A percentile compares a stretch with the other conserved stretches of the same genome.
These are phyloP conservation scores for Mormyrops boulengeri DNA, from an alignment of 2,797 vertebrate genomes.

Conservation along the genomic window DNA sequence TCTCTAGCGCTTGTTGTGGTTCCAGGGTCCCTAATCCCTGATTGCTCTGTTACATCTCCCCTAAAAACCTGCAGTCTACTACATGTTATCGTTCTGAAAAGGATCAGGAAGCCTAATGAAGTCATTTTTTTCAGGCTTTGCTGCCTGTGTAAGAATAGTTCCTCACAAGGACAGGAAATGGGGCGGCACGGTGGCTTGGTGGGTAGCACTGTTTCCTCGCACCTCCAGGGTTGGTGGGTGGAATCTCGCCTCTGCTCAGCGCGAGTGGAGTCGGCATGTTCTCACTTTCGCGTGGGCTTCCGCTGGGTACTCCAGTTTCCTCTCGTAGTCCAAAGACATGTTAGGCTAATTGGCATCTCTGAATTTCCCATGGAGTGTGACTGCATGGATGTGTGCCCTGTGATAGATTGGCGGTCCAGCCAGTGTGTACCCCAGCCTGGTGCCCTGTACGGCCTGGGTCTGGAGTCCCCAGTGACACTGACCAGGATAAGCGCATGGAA, in stretches of 20 bases:
- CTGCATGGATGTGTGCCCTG: not conserved
- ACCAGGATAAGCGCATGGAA: not conserved
- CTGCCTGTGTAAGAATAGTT: not conserved
- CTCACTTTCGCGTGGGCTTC: not conserved
- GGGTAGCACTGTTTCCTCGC: not conserved
- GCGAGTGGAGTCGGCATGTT: not conserved
- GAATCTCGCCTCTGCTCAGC: not conserved
- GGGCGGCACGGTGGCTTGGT: not conserved
- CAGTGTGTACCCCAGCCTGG: not conserved
- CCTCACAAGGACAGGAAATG: not conserved
- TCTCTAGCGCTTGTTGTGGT: not conserved
- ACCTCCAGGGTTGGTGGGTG: not conserved
- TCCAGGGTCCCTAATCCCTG: not conserved
- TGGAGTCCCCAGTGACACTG: not conserved
- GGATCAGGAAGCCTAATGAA: not conserved
- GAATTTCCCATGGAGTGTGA: not conserved
- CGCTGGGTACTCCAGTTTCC: not conserved
- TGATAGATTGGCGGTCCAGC: not conserved
- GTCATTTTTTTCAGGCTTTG: not conserved
- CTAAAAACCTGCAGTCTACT: not conserved
- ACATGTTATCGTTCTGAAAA: not conserved
- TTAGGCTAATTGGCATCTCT: not conserved
- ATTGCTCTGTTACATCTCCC: not conserved
- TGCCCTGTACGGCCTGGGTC: not conserved
- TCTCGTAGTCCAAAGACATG: not conserved